Base-by-base conservation (phyloP, 2,888 invertebrate genomes). In the Caenorhabditis macrosperma region DNA sequence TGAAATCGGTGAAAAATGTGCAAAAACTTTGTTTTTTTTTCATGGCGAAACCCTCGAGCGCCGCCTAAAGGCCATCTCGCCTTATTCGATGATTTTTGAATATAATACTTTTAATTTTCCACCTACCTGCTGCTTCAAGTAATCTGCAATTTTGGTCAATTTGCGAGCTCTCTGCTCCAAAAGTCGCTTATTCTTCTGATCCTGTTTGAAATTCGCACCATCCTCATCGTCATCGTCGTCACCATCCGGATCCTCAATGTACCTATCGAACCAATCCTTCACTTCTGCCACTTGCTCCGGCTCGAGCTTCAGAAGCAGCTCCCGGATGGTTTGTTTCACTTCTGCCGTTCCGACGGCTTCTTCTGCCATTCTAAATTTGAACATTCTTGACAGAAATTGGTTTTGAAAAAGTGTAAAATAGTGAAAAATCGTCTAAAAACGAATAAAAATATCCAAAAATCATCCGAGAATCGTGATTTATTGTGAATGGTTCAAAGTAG, bases 271-370 rank as follows among this genome's bases (percentile, higher is more conserved):
- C 67, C 76, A 76, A 26, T 44, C 48, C 7, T 68, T 68, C n/a
- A 76, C 54, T 41, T 76, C 61, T 10, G 52, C 41, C 5, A 78
- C 72, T 67, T 74, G 59, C 15, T 74, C 63, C 15, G 68, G 63
- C 35, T 74, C 74, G 5, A 79, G 17, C 28, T 57, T 60, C 0
- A 63, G 55, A 2, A 79, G 57, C 1, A 79, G 9, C 15, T 68
- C 54, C 2, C 57, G 46, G 22, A 79, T 79, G 4, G 46, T 17
- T 35, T 55, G 67, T 44, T 79, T 74, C 9, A 63, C 74, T 50
- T 48, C 52, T 1, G 48, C 17, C 0, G 12, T 74, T 55, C 17
- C 26, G 38, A 33, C 12, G 0, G 20, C 33, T n/a, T 24, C 38
- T 12, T 35, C 24, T 7, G 50, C 5, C 74, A 74, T 74, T 44